Percentiles rank a stretch among this genome's conserved stretches.
Conservation (phyloP, 2,113 vertebrate genomes). For the Dasyornis broadbenti region DNA sequence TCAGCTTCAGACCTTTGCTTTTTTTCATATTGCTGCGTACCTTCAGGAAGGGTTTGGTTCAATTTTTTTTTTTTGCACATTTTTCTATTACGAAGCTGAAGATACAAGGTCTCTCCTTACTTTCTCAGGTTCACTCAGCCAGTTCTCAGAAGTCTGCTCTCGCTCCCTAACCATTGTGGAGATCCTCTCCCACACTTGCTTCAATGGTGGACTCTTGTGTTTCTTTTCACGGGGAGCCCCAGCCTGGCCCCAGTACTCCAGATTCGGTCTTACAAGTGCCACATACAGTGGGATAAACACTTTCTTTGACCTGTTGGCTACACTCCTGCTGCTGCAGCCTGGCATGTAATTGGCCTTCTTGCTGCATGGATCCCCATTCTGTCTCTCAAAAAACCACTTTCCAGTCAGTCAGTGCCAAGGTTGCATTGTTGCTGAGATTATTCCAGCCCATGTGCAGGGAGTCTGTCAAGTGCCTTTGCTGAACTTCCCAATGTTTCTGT, state of each 20-base stretch:
- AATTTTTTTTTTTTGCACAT: not conserved
- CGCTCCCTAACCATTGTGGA: not conserved
- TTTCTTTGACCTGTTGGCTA: not conserved
- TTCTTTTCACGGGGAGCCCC: not conserved
- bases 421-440: not conserved
- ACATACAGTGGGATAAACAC: not conserved
- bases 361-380: not conserved
- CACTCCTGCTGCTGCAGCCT: not conserved
- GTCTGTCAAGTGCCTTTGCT: fast-evolving
- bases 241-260: not conserved
- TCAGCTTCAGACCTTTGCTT: not conserved
- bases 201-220: not conserved
- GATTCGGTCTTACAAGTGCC: not conserved
- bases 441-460: fast-evolving
- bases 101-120: fast-evolving
- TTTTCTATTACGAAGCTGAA: not conserved
- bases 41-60: not conserved
- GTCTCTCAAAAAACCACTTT: not conserved
- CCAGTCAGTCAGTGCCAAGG: not conserved
- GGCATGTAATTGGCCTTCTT: fast-evolving
- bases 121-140: not conserved
- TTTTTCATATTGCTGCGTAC: not conserved
- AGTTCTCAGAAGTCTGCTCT: not conserved
- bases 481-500: not conserved
- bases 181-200: not conserved